These are phyloP conservation scores for Ephestia elutella DNA, from an alignment of 1,140 invertebrate species.

Conservation along the genomic window DNA sequence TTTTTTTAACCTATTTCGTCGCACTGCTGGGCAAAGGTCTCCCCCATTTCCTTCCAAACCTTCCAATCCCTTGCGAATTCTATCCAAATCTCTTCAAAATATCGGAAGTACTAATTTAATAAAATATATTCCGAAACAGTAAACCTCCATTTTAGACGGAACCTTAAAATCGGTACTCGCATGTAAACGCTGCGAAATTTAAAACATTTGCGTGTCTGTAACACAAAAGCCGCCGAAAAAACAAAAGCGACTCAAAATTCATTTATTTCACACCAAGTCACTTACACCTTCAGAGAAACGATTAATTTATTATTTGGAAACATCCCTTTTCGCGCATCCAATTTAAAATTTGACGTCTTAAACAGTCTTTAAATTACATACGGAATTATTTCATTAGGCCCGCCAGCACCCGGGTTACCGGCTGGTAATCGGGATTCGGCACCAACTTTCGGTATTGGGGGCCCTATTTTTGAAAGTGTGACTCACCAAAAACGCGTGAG, in stretches of 20 bases:
- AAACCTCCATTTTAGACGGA: no score
- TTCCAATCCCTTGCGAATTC: no score
- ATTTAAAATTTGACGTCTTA: constrained; percentile 74
- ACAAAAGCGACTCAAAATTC: constrained; percentile 39
- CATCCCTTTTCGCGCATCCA: constrained; percentile 67
- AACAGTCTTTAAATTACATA: constrained; percentile 69
- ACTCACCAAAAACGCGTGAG: no score
- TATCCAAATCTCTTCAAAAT: no score
- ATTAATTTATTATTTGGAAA: constrained; percentile 67
- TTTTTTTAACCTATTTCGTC: no score
- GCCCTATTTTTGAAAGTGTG: no score
- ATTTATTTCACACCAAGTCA: constrained; percentile 38
- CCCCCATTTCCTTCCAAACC: no score
- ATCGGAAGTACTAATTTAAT: no score
- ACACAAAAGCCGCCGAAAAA: background rate
- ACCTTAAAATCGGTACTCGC: no score
- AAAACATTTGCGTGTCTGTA: background rate
- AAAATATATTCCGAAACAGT: no score
- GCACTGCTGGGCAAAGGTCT: no score
- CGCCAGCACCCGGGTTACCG: constrained; percentile 39
- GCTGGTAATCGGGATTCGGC: constrained; percentile 39
- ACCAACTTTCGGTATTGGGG: constrained; percentile 55
- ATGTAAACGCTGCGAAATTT: background rate
- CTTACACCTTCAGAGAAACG: constrained; percentile 56
- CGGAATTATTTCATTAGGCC: constrained; percentile 69